A percentile compares a stretch with the other conserved stretches of the same genome.
These are phyloP conservation scores for Acronicta alni DNA, from an alignment of 2,888 invertebrate genomes.

Conservation along the genomic window DNA sequence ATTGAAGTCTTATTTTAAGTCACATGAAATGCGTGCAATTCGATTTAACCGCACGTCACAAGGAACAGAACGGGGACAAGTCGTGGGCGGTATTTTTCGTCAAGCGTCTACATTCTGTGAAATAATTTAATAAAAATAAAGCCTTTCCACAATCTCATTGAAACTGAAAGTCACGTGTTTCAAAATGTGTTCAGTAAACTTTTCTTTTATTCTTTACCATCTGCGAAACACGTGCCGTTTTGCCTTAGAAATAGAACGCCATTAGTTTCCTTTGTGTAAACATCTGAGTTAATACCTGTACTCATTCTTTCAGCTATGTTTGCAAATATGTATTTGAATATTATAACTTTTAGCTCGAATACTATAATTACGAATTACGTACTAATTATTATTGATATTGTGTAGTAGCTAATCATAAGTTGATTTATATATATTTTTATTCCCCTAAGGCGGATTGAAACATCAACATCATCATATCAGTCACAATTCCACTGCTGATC, in stretches of 20 bases:
- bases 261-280: constrained; percentile 31
- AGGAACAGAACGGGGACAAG: constrained; percentile 5
- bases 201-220: constrained; percentile 41
- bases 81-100: constrained; percentile 27
- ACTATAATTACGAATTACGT: no score
- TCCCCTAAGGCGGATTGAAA: no score
- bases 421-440: no score
- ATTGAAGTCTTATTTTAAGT: constrained; percentile 13
- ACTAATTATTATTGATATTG: no score
- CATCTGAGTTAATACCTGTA: constrained; percentile 11
- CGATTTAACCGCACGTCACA: constrained; percentile 23
- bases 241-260: constrained; percentile 21
- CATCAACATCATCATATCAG: no score
- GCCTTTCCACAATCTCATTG: constrained; percentile 20
- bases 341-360: background rate
- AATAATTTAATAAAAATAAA: constrained; percentile 33
- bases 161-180: constrained; percentile 30
- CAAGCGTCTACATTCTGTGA: constrained; percentile 10
- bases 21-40: constrained; percentile 16
- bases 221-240: constrained; percentile 35
- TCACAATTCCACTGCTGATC: no score
- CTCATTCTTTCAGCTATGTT: constrained; percentile 1
- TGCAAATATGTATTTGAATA: background rate
- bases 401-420: no score
- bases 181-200: constrained; percentile 44